Conservation (phyloP, 1,140 invertebrate species). For the Araneus ventricosus region DNA sequence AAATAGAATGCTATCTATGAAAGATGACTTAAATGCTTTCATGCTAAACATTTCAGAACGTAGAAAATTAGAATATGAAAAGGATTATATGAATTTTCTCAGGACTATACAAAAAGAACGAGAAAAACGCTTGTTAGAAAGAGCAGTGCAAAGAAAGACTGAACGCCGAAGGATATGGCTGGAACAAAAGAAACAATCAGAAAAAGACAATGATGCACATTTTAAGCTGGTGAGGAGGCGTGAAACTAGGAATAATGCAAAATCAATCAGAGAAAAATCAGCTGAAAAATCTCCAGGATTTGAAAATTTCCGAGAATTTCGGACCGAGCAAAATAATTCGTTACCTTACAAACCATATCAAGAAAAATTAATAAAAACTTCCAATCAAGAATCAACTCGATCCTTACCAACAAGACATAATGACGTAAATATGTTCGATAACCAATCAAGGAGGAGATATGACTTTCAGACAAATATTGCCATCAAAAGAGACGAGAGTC, state of each 20-base stretch:
- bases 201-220: constrained; percentile 84
- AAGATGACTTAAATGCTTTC: constrained; percentile 89
- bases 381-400: neutral
- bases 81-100: constrained; percentile 86
- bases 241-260: neutral
- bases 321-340: neutral
- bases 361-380: neutral
- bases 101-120: constrained; percentile 87
- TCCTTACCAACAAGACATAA: neutral
- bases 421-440: neutral
- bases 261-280: neutral
- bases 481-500: neutral
- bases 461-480: neutral
- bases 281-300: neutral
- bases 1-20: constrained; percentile 90
- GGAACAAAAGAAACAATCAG: constrained; percentile 75
- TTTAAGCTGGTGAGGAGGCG: neutral
- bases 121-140: constrained; percentile 85
- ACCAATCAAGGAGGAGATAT: neutral
- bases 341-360: neutral
- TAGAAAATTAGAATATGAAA: constrained; percentile 77
- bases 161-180: constrained; percentile 85
- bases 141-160: constrained; percentile 87
- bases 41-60: constrained; percentile 84
- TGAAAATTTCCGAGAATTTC: neutral